Percentiles rank a stretch among this genome's conserved stretches.
Conservation (phyloP, 2,888 invertebrate genomes). For the Lepidochitona cinerea region DNA sequence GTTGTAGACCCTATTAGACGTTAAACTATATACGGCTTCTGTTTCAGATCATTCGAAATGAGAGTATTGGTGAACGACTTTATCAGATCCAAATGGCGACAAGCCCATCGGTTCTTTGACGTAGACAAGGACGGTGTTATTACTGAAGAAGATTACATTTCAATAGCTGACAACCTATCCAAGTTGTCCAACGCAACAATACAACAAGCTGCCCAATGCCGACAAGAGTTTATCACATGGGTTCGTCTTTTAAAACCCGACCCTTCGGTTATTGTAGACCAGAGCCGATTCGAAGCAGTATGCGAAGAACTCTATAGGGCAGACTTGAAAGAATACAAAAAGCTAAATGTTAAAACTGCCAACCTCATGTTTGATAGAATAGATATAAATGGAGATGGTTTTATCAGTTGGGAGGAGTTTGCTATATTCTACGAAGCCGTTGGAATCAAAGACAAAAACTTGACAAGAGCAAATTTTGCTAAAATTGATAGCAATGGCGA, state of each 20-base stretch:
- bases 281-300: not conserved
- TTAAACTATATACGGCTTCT: too few relatives aligned
- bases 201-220: not conserved
- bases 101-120: too few relatives aligned
- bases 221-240: not conserved
- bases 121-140: not conserved
- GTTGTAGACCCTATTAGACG: too few relatives aligned
- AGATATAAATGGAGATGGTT: not conserved
- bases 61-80: too few relatives aligned
- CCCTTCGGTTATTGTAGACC: not conserved
- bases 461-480: not conserved
- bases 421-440: not conserved
- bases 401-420: not conserved
- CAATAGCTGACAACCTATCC: not conserved
- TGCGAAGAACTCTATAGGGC: not conserved
- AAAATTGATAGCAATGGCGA: not conserved
- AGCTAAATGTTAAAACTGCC: not conserved
- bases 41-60: too few relatives aligned
- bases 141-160: not conserved
- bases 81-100: too few relatives aligned
- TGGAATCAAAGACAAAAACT: not conserved
- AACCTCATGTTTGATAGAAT: not conserved
- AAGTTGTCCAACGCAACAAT: not conserved
- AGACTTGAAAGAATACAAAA: not conserved
- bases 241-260: not conserved